Percentiles rank a stretch among this genome's conserved stretches.
Evolutionary conservation across 2,888 invertebrate species (phyloP).

Genomic region (Platycnemis pennipes): DNA sequence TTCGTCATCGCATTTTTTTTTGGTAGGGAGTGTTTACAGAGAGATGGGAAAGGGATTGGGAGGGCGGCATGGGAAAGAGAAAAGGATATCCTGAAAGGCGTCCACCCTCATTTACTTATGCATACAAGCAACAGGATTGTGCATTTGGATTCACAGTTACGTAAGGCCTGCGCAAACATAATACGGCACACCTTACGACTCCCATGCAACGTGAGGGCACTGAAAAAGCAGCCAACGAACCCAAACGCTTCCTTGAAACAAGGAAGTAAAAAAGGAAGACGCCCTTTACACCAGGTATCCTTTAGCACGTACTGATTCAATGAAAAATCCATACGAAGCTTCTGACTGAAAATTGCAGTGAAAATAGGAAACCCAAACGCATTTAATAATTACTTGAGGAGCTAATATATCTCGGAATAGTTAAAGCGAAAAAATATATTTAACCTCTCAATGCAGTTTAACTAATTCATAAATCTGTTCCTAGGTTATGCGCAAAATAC

Average conservation of each 20-base stretch:
- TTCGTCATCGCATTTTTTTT: not conserved
- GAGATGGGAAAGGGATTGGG: not conserved
- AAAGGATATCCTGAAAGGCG: not conserved
- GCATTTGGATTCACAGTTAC: not conserved
- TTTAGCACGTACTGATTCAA: no score
- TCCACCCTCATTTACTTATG: constrained; percentile 3
- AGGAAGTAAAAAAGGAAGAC: not conserved
- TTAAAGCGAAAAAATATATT: no score
- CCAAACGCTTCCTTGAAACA: not conserved
- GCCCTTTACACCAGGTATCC: not conserved
- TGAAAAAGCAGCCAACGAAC: not conserved
- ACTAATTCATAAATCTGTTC: no score
- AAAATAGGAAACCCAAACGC: no score
- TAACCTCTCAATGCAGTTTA: no score
- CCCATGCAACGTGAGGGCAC: not conserved
- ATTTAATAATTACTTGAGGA: no score
- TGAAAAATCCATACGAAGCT: no score
- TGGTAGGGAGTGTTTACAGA: not conserved
- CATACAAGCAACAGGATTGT: constrained; percentile 22
- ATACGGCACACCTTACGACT: not conserved
- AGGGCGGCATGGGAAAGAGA: not conserved
- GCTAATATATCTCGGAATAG: no score
- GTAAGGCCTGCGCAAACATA: not conserved
- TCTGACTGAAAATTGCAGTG: no score
- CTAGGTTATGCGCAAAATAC: no score